These are phyloP conservation scores for Sphinx pinastri DNA, from an alignment of 2,888 invertebrate species.

Conservation along the genomic window DNA sequence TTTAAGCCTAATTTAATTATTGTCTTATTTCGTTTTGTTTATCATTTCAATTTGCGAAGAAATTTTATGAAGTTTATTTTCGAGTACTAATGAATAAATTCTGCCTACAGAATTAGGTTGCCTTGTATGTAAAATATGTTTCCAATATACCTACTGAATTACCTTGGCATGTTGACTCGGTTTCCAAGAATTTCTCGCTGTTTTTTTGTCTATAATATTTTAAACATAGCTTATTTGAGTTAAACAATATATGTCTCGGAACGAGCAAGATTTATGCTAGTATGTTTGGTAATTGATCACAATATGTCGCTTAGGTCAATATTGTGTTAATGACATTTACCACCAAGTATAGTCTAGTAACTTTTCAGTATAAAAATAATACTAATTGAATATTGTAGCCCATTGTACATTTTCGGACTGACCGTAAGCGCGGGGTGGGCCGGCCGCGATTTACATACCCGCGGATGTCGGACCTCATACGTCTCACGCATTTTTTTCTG, in stretches of 20 bases:
- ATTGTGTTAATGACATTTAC: no score
- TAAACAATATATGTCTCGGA: no score
- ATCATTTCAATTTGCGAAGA: slow-evolving; percentile 21
- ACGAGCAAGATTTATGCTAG: no score
- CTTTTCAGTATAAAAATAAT: no score
- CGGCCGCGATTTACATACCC: slow-evolving; percentile 44
- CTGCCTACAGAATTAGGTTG: background rate
- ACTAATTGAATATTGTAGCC: background rate
- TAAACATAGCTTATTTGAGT: no score
- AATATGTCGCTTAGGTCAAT: background rate
- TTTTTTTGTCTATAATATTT: no score
- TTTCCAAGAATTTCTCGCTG: no score
- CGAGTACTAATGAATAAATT: slow-evolving; percentile 30
- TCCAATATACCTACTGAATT: no score
- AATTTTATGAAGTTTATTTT: slow-evolving; percentile 14
- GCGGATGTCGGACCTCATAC: slow-evolving; percentile 32
- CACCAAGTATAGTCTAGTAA: no score
- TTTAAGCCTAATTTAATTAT: slow-evolving; percentile 41
- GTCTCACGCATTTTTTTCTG: background rate
- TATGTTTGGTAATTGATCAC: background rate
- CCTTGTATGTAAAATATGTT: no score
- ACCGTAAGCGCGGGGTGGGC: slow-evolving; percentile 30
- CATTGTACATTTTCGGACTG: slow-evolving; percentile 24
- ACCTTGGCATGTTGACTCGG: no score
- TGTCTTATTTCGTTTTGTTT: slow-evolving; percentile 31